phyloP scores from a whole-genome alignment of 2,888 invertebrate genomes.

The Rhamnusium bicolor region DNA sequence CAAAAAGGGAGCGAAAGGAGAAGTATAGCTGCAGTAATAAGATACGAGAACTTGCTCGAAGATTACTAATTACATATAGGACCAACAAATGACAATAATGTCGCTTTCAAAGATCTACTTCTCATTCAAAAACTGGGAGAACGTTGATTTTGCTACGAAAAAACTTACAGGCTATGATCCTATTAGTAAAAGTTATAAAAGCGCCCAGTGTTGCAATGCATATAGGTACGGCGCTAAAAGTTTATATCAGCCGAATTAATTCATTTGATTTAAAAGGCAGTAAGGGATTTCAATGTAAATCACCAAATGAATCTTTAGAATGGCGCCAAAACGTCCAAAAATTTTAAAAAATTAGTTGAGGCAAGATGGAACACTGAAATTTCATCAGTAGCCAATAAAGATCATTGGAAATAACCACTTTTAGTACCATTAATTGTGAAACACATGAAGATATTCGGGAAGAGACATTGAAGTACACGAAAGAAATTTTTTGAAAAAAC shows the following conservation, averaged over 20 bases:
- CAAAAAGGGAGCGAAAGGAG: conserved; percentile 24
- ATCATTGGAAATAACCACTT: conserved; percentile 12
- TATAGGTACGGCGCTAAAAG: conserved; percentile 44
- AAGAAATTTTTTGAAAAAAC: neutral
- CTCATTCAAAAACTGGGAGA: conserved; percentile 32
- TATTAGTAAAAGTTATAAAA: conserved; percentile 41
- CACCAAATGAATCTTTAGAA: neutral
- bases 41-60: conserved; percentile 38
- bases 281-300: conserved; percentile 33
- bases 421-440: conserved; percentile 6
- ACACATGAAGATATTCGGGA: conserved; percentile 8
- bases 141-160: conserved; percentile 34
- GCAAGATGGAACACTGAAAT: conserved; percentile 10
- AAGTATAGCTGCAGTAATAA: conserved; percentile 35
- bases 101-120: conserved; percentile 19
- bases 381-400: conserved; percentile 15
- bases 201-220: conserved; percentile 52
- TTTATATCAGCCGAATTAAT: conserved; percentile 3
- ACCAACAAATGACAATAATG: conserved; percentile 6
- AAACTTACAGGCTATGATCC: conserved; percentile 41
- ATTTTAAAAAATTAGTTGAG: conserved; percentile 12
- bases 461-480: too few relatives aligned
- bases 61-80: conserved; percentile 33
- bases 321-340: conserved; percentile 7
- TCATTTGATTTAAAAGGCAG: conserved; percentile 12